These are phyloP conservation scores for Chesias legatella DNA, from an alignment of 2,888 invertebrate genomes.

Conservation along the genomic window DNA sequence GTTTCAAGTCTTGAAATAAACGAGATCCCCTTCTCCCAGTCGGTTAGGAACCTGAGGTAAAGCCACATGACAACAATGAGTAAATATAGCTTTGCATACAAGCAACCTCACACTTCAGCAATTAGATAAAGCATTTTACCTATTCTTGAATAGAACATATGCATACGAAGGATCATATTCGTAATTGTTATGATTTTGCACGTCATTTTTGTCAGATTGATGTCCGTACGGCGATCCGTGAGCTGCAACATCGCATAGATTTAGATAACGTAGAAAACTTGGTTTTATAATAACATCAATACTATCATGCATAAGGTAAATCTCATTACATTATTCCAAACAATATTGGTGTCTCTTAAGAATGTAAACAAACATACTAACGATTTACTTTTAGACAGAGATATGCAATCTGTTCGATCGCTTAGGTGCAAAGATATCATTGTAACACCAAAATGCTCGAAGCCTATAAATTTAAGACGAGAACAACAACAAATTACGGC, in stretches of 20 bases:
- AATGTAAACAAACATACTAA: too few species aligned
- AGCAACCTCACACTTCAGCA: conserved; percentile 11
- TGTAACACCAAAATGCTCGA: conserved; percentile 7
- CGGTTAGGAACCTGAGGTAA: conserved; percentile 54
- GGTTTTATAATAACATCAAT: conserved; percentile 16
- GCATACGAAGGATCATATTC: conserved; percentile 89
- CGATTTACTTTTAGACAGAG: not conserved
- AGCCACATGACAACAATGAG: conserved; percentile 29
- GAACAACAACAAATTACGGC: conserved; percentile 13
- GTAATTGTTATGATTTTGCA: conserved; percentile 78
- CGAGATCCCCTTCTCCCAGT: conserved; percentile 87
- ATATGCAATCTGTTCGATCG: not conserved
- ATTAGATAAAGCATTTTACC: conserved; percentile 63
- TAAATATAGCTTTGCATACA: conserved; percentile 22
- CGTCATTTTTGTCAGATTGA: conserved; percentile 38
- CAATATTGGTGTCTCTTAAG: conserved; percentile 3
- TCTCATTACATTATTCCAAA: conserved; percentile 1
- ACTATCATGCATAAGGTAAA: conserved; percentile 21
- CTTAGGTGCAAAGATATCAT: not conserved
- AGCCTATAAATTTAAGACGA: conserved; percentile 8
- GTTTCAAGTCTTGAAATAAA: conserved; percentile 86
- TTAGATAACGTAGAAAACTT: not conserved
- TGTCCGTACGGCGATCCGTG: conserved; percentile 46
- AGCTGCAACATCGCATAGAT: conserved; percentile 44
- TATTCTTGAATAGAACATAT: conserved; percentile 87